A percentile compares a stretch with the other conserved stretches of the same genome.
phyloP scores from a whole-genome alignment of 2,888 invertebrate genomes.

The Liopterus haemorrhoidalis region DNA sequence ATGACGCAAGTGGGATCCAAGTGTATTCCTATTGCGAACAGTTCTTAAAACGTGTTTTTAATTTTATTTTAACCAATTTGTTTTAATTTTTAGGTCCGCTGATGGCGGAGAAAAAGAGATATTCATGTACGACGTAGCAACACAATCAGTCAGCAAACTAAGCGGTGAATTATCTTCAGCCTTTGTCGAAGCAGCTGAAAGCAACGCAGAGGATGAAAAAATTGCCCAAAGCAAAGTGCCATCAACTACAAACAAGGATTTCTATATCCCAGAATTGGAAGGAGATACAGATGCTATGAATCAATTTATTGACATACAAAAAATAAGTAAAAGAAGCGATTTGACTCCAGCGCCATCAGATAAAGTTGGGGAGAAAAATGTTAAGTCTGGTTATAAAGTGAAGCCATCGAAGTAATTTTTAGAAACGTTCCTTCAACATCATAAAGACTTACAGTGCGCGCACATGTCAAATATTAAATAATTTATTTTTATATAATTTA shows the following conservation, averaged over 20 bases:
- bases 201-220: conserved; percentile 52
- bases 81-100: conserved; percentile 13
- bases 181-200: conserved; percentile 82
- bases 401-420: no score
- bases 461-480: no score
- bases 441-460: no score
- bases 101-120: conserved; percentile 62
- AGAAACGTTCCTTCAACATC: no score
- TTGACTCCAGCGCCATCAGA: no score
- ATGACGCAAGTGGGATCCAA: no score
- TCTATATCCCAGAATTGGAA: conserved; percentile 35
- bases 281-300: conserved; percentile 37
- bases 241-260: conserved; percentile 36
- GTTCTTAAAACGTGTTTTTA: conserved; percentile 26
- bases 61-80: conserved; percentile 21
- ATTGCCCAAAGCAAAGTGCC: conserved; percentile 26
- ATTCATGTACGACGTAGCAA: conserved; percentile 77
- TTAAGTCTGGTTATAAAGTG: no score
- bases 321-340: conserved; percentile 28
- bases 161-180: conserved; percentile 77
- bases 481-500: no score
- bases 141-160: conserved; percentile 68
- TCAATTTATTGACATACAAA: conserved; percentile 37
- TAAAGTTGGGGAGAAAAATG: no score
- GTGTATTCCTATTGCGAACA: no score